Percentiles rank a stretch among this genome's conserved stretches.
Conservation (phyloP, 2,888 invertebrate genomes). For the Mesorhabditis sp. region DNA sequence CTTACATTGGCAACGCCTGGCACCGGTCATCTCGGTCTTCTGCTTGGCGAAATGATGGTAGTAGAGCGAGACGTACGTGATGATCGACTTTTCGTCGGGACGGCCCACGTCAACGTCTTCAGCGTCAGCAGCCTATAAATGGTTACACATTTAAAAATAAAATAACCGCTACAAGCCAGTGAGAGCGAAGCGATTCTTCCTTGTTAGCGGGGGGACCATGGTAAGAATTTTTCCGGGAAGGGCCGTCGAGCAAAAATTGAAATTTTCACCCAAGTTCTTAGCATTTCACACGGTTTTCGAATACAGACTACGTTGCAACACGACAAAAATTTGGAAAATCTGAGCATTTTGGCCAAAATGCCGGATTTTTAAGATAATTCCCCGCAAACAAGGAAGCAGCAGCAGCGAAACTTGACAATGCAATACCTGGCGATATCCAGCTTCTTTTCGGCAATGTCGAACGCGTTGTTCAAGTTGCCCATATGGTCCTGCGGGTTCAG, state of each 20-base stretch:
- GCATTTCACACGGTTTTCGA: too few species aligned
- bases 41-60: slow-evolving; percentile 98
- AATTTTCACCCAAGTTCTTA: too few species aligned
- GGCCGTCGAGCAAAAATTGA: too few species aligned
- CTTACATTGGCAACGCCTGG: slow-evolving; percentile 88
- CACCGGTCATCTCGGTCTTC: slow-evolving; percentile 97
- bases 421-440: slow-evolving; percentile 76
- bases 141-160: too few species aligned
- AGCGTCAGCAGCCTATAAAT: slow-evolving; percentile 72
- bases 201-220: too few species aligned
- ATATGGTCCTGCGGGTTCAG: slow-evolving; percentile 79
- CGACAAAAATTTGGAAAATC: not conserved
- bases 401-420: not conserved
- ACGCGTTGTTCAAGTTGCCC: slow-evolving; percentile 94
- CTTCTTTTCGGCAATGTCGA: slow-evolving; percentile 86
- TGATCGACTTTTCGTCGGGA: slow-evolving; percentile 82
- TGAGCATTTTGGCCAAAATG: slow-evolving; percentile 10
- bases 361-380: not conserved
- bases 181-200: too few species aligned
- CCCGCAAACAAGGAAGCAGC: not conserved
- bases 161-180: too few species aligned
- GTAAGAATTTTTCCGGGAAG: too few species aligned
- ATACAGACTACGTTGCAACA: too few species aligned
- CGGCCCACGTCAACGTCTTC: slow-evolving; percentile 86
- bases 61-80: slow-evolving; percentile 97